Base-by-base conservation (phyloP, 1,140 invertebrate species). In the Drosophila tropicalis region DNA sequence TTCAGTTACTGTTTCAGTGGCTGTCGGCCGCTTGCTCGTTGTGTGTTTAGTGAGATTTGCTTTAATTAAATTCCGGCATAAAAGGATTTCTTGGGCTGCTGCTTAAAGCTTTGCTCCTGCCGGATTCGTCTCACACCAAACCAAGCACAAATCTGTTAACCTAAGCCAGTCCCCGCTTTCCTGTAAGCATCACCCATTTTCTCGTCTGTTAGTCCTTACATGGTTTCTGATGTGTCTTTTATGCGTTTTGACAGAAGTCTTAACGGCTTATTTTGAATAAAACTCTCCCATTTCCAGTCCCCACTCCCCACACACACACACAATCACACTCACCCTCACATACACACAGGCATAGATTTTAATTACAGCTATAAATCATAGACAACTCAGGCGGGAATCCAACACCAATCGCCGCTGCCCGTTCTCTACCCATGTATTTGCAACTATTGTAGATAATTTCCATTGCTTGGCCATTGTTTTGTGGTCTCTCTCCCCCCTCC, bases 311-410 rank as follows among this genome's bases (percentile, higher is more conserved):
- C 3, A 19, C 34, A 41, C 51, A 64, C 72, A 62, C 47, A 19
- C 68, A 71, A 6, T 41, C 36, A 56, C 15, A 47, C 9, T 7
- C 34, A 12, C 29, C 51, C 40, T 25, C 39, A 34, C 22, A 34
- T 17, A 40, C 25, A 57, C n/a, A 32, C 62, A 60, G 32, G 51
- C 67, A 75, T 74, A 79, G 82, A 87, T 87, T 86, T 86, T 86
- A 86, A 86, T 86, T 86, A 76, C 82, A 80, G 79, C 82, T 82
- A 86, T 86, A 86, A 86, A 86, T 86, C 82, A 86, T 79, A 79
- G 75, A 25, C 22, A 40, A 64, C 22, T 29, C 41, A 51, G 62
- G 44, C 22, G 54, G 57, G 41, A 72, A 34, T 51, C 15, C 63
- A 36, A 10, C n/a, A 25, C 55, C 44, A 39, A 4, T 13, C 36